Conservation (phyloP, 2,797 vertebrate genomes). For the Rhincodon typus region DNA sequence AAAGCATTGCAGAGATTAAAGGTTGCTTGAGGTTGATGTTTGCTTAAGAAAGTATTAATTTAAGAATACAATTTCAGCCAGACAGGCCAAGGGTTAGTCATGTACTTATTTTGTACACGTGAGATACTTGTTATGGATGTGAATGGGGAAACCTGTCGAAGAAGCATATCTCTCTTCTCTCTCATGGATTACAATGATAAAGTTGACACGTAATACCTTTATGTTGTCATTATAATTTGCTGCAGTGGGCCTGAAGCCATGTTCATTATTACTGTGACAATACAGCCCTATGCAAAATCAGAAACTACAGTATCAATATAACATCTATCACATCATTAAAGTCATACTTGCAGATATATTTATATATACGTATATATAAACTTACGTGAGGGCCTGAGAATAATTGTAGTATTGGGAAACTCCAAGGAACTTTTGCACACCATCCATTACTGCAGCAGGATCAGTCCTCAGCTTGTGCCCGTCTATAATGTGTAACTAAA, state of each 20-base stretch:
- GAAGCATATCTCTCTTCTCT: neutral
- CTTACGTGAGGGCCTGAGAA: slow-evolving; percentile 90
- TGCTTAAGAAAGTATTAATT: neutral
- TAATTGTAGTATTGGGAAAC: slow-evolving; percentile 88
- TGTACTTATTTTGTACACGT: too few relatives aligned
- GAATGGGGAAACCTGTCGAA: neutral
- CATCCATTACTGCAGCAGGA: slow-evolving; percentile 87
- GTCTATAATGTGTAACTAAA: slow-evolving; percentile 86
- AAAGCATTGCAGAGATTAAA: neutral
- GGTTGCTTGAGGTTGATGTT: neutral
- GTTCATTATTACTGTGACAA: neutral
- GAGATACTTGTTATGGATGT: neutral
- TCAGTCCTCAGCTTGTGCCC: slow-evolving; percentile 89
- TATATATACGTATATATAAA: slow-evolving; percentile 39
- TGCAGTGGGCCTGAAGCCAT: neutral
- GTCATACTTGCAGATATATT: neutral
- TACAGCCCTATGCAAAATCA: neutral
- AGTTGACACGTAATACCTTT: neutral
- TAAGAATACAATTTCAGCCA: neutral
- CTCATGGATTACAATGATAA: neutral
- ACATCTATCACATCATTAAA: neutral
- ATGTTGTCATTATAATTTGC: neutral
- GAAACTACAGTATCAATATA: too few relatives aligned
- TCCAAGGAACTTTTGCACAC: slow-evolving; percentile 89
- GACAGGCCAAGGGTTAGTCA: neutral